Evolutionary conservation across 2,888 invertebrate species (phyloP), one percentile per base, ranked within the genome.

Genomic region (Aquatica leii): DNA sequence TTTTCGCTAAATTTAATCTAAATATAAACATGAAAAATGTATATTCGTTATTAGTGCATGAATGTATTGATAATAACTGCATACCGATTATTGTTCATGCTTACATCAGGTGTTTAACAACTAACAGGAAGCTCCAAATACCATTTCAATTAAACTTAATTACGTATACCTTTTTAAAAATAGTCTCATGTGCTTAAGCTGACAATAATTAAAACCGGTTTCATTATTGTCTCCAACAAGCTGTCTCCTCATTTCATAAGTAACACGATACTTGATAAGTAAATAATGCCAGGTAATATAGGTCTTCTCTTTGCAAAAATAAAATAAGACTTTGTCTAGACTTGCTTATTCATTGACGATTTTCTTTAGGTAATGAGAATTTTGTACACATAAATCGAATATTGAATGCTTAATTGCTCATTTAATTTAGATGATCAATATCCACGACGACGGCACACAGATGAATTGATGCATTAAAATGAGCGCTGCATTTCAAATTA

Each of bases 221-320:
- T 62, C 51, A 62, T 62, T 58, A 62, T 62, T 62, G 62, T 62
- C 62, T 62, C 53, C 57, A 62, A 62, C 62, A 31, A 58, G 58
- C 62, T 58, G 62, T 58, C 62, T 62, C 53, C 34, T 62, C 53
- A 53, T 51, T 62, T 46, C 58, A 57, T 62, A 62, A 52, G 62
- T 53, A 62, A 62, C 62, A 52, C 37, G 52, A 62, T 62, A 62
- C 62, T 62, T 62, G 62, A 62, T 62, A 62, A 57, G 62, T 62
- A 62, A 57, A 62, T 62, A 62, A 62, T 62, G 62, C 62, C 62
- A 62, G 62, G 62, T 58, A 62, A 62, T 62, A 52, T 62, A 62
- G 62, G 62, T 62, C 62, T 62, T 62, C 62, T 43, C 58, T 62
- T 62, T 58, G 58, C 57, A 62, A 57, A 62, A 62, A 58, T 57